phyloP scores from a whole-genome alignment of 2,113 vertebrate genomes.

The Actenoides lindsayi region DNA sequence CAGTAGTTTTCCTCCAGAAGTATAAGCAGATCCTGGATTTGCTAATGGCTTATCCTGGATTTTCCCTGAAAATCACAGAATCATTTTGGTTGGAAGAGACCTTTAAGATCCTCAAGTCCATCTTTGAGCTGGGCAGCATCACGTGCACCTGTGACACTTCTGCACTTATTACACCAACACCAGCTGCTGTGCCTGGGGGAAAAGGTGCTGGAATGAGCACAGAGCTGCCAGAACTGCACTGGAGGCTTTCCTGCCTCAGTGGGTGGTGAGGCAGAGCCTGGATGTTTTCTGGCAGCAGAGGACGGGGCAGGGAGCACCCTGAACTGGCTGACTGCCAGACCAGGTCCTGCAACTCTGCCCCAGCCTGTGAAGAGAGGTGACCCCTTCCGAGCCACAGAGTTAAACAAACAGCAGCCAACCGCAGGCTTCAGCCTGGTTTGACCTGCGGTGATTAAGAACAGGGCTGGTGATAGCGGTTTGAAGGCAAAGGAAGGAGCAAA shows the following conservation, averaged over 20 bases:
- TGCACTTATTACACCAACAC: rapidly evolving
- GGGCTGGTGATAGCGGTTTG: neutral
- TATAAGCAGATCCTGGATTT: neutral
- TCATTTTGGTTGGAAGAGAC: too few species aligned
- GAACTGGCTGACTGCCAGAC: neutral
- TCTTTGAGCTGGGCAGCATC: neutral
- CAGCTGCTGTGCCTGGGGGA: rapidly evolving
- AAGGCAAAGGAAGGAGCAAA: neutral
- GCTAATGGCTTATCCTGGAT: neutral
- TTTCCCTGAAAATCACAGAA: neutral
- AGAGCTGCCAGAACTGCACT: neutral
- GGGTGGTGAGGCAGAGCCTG: rapidly evolving
- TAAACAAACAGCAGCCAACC: neutral
- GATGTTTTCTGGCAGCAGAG: neutral
- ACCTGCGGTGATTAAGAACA: neutral
- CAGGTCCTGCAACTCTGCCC: neutral
- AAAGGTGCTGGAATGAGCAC: rapidly evolving
- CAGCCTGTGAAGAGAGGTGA: neutral
- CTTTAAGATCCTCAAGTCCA: too few species aligned
- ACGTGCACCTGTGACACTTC: rapidly evolving
- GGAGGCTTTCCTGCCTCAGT: neutral
- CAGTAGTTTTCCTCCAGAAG: neutral
- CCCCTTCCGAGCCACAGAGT: neutral
- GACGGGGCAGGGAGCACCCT: neutral
- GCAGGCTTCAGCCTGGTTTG: neutral